Percentiles rank a stretch among this genome's conserved stretches.
Conservation (phyloP, 2,797 vertebrate species). For the Crocidura indochinensis region DNA sequence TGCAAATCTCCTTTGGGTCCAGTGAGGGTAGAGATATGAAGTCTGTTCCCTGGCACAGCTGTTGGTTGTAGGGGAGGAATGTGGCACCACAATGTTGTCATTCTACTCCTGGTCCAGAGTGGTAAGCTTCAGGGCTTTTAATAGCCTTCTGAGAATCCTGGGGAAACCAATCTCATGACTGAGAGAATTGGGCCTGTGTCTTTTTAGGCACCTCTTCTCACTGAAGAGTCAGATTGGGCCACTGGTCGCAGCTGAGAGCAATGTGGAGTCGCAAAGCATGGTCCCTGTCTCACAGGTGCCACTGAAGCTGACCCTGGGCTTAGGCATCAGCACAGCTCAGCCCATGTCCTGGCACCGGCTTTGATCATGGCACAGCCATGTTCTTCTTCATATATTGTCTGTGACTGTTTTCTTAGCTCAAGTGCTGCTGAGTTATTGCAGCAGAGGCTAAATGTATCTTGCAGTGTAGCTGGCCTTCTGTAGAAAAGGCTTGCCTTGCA, state of each 20-base stretch:
- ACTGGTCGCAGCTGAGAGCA: background rate
- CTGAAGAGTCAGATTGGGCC: background rate
- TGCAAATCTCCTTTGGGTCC: constrained; percentile 83
- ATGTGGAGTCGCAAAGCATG: accelerated
- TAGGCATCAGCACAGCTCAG: background rate
- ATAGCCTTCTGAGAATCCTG: constrained; percentile 60
- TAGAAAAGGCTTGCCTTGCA: background rate
- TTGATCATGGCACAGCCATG: background rate
- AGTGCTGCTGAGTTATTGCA: background rate
- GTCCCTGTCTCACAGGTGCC: background rate
- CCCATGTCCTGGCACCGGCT: background rate
- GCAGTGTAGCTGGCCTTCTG: background rate
- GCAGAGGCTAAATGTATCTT: background rate
- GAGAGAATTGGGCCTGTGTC: constrained; percentile 20
- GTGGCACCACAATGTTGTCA: constrained; percentile 88
- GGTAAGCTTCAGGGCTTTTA: constrained; percentile 77
- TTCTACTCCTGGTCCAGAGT: constrained; percentile 84
- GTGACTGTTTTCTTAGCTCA: background rate
- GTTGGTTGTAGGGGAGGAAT: constrained; percentile 73
- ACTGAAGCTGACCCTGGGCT: no score
- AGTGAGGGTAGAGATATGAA: background rate
- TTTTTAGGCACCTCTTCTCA: constrained; percentile 31
- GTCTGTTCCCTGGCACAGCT: constrained; percentile 36
- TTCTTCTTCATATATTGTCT: background rate
- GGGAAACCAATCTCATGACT: constrained; percentile 71